Percentiles rank a stretch among this genome's conserved stretches.
These are phyloP conservation scores for Deilephila elpenor DNA, from an alignment of 2,888 invertebrate genomes.

Conservation along the genomic window DNA sequence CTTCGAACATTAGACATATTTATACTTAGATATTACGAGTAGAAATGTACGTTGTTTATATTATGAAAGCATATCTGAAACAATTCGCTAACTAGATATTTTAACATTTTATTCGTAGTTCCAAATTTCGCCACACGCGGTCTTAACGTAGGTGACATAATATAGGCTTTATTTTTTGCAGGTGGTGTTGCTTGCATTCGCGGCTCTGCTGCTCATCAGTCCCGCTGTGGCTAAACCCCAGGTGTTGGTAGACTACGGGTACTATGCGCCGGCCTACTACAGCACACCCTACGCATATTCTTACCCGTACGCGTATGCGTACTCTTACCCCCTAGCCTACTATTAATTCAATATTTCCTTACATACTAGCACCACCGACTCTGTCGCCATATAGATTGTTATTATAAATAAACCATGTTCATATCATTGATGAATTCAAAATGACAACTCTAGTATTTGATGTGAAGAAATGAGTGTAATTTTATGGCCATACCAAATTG, in stretches of 20 bases:
- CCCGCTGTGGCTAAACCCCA: constrained; percentile 74
- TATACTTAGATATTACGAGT: too few relatives aligned
- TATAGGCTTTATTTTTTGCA: constrained; percentile 38
- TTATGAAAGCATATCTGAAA: too few relatives aligned
- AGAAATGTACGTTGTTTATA: too few relatives aligned
- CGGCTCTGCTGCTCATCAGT: constrained; percentile 57
- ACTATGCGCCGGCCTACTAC: constrained; percentile 72
- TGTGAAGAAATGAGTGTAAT: too few relatives aligned
- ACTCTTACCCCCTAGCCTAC: constrained; percentile 71
- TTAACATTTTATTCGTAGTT: too few relatives aligned
- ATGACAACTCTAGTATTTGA: background rate
- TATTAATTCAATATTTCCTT: constrained; percentile 46
- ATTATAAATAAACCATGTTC: background rate
- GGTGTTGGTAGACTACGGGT: constrained; percentile 71
- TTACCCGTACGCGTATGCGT: constrained; percentile 75
- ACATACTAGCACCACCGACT: background rate
- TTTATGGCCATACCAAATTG: too few relatives aligned
- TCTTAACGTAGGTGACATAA: too few relatives aligned
- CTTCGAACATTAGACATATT: too few relatives aligned
- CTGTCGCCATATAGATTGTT: too few relatives aligned
- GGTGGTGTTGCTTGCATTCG: constrained; percentile 62
- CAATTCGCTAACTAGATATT: too few relatives aligned
- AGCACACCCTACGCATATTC: constrained; percentile 68
- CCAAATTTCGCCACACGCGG: too few relatives aligned
- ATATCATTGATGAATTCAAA: background rate